A percentile compares a stretch with the other conserved stretches of the same genome.
Evolutionary conservation across 1,140 invertebrate species (phyloP).

Genomic region (Calliopsis andreniformis): DNA sequence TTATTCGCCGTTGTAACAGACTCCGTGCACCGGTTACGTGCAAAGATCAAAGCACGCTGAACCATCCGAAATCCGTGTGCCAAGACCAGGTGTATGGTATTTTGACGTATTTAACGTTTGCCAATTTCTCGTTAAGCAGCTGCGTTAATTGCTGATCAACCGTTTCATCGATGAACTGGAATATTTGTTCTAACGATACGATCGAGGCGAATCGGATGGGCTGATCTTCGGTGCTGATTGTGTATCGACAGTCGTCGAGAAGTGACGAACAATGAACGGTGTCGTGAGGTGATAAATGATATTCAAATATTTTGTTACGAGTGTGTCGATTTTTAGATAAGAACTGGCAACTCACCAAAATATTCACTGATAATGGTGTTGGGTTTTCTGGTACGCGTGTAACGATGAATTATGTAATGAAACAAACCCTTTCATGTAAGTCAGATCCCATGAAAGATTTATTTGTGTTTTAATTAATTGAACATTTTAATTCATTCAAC

Average conservation of each 20-base stretch:
- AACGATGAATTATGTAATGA: no score
- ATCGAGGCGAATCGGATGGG: not conserved
- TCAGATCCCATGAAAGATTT: no score
- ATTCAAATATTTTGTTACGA: not conserved
- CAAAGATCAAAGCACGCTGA: conserved; percentile 72
- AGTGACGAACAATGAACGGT: not conserved
- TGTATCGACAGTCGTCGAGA: not conserved
- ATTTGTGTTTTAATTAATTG: no score
- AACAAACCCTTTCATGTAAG: no score
- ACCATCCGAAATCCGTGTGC: conserved; percentile 57
- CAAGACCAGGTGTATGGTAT: conserved; percentile 64
- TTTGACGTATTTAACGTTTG: conserved; percentile 59
- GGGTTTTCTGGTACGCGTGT: no score
- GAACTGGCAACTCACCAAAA: not conserved
- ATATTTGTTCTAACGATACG: not conserved
- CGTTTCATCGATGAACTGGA: conserved; percentile 16
- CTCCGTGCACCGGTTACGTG: conserved; percentile 62
- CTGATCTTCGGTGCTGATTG: no score
- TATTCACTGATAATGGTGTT: not conserved
- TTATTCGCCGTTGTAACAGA: conserved; percentile 73
- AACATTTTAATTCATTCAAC: no score
- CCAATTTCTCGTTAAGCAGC: conserved; percentile 59
- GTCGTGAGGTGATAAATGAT: not conserved
- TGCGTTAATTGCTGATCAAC: conserved; percentile 61
- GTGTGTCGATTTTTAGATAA: not conserved